Conservation (phyloP, 1,140 invertebrate species). For the Eupristina koningsbergeri region DNA sequence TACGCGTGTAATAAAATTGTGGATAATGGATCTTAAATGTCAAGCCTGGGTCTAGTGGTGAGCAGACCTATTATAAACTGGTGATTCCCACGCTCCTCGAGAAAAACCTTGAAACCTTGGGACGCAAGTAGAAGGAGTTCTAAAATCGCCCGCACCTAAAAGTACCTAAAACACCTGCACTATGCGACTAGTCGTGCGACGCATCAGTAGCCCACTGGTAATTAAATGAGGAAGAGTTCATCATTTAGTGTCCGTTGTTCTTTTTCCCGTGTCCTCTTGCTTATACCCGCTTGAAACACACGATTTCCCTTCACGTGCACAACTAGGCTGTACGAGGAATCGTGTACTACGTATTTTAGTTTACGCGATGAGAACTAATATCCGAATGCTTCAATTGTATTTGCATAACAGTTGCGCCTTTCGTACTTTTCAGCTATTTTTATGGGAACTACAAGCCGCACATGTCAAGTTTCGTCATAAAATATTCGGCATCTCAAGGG, state of each 20-base stretch:
- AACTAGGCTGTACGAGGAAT: background rate
- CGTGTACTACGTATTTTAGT: constrained; percentile 2
- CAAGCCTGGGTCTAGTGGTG: background rate
- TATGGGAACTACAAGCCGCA: background rate
- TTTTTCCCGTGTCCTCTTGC: background rate
- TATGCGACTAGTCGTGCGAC: constrained; percentile 1
- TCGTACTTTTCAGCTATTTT: background rate
- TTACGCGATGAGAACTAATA: constrained; percentile 6
- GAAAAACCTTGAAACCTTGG: background rate
- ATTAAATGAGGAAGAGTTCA: constrained; percentile 34
- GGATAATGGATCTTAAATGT: background rate
- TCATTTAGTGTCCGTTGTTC: constrained; percentile 5
- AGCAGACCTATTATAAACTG: background rate
- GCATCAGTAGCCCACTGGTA: background rate
- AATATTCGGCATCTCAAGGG: background rate
- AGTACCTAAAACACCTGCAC: constrained; percentile 19
- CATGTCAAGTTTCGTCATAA: background rate
- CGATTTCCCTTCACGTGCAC: constrained; percentile 44
- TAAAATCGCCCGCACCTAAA: background rate
- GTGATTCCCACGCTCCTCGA: background rate
- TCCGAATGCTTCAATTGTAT: constrained; percentile 1
- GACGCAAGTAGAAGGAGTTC: background rate
- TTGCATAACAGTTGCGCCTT: constrained; percentile 38
- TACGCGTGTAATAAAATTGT: background rate
- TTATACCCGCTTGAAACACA: background rate